Base-by-base conservation (phyloP, 1,140 invertebrate species). In the Heliconius hewitsoni region DNA sequence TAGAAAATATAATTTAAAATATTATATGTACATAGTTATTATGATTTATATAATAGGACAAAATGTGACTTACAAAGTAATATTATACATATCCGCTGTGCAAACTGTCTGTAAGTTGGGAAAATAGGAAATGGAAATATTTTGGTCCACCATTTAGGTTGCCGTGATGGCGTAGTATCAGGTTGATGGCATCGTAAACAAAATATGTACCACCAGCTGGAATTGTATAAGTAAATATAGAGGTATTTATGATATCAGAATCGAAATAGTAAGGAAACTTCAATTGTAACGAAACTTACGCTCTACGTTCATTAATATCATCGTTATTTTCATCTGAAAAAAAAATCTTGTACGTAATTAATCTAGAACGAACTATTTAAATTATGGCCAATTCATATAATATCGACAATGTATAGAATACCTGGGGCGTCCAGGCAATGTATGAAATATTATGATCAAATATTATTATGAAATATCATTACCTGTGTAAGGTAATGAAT, bases 41-140 rank as follows among this genome's bases (percentile, higher is more conserved):
- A 13, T 0, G 13, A 52, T 52, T 52, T 19, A 0, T 18, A 18
- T 18, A 52, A 19, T 52, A 52, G 5, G 11, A 60, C 52, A n/a
- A 39, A 74, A 71, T 74, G 4, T 71, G 80, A 93, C 93, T 95
- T 88, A 96, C 95, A 96, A 85, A 97, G 96, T 13, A 97, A 85
- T 78, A 96, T 93, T 1, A 98, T 95, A 72, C 97, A 96, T 8
- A 97, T 74, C 3, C 97, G 91, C 42, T 97, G 95, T 0, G 97
- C 96, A 78, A 97, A 96, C 87, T 97, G 97, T 82, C 97, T 95
- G 87, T 97, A 98, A 1, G 97, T 97, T 13, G 97, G 96, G 86
- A 97, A 98, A 83, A 97, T 96, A 8, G 97, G 97, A 85, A 97
- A 97, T 0, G 97, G 97, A 84, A 97, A 98, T 16, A 96, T 89